phyloP scores from a whole-genome alignment of 2,797 vertebrate species.

The Crypturellus tataupa region DNA sequence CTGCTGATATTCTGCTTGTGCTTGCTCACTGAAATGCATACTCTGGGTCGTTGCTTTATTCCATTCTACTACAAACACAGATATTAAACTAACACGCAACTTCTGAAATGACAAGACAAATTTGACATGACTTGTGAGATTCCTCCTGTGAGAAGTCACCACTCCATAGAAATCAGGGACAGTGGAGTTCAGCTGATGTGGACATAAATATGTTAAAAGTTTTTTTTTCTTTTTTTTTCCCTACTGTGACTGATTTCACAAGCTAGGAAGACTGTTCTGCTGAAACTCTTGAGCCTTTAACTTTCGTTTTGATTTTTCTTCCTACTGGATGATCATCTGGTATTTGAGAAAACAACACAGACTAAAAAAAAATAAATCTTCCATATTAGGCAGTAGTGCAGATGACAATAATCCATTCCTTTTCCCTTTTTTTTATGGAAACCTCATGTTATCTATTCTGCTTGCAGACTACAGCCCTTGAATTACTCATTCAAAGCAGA shows the following conservation, averaged over 20 bases:
- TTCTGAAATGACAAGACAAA: constrained; percentile 20
- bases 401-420: background rate
- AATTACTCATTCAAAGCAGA: background rate
- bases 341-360: background rate
- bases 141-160: background rate
- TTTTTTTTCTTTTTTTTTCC: too few relatives aligned
- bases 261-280: fast-evolving
- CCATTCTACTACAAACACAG: background rate
- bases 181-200: background rate
- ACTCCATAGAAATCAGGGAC: background rate
- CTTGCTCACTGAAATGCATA: background rate
- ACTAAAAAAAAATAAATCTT: background rate
- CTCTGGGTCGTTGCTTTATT: constrained; percentile 8
- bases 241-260: background rate
- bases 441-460: background rate
- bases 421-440: background rate
- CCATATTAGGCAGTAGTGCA: background rate
- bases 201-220: background rate
- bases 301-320: background rate
- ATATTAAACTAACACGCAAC: background rate
- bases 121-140: background rate
- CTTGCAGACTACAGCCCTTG: background rate
- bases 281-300: background rate
- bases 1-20: background rate
- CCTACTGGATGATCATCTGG: background rate